Base-by-base conservation (phyloP, 2,888 invertebrate species). In the Clunio marinus region DNA sequence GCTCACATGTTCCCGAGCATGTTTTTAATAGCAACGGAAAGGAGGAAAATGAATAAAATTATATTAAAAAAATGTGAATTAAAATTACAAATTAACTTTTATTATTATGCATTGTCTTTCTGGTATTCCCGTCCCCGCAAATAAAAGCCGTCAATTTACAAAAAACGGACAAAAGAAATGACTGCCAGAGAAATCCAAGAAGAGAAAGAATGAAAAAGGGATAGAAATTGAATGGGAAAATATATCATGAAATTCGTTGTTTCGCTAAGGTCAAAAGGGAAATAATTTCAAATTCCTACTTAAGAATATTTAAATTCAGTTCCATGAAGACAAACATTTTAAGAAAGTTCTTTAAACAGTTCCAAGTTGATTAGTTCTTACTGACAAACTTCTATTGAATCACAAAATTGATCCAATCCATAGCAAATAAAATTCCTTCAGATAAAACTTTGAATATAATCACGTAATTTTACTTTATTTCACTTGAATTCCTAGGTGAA, bases 1-100 rank as follows among this genome's bases (percentile, higher is more conserved):
- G 17, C 22, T 51, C 51, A 41, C 51, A 51, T 51, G 51, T 51
- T 17, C n/a, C 51, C 51, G n/a, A 51, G 20, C n/a, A n/a, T n/a
- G n/a, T n/a, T n/a, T n/a, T n/a, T n/a, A 51, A 51, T 13, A 51
- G 22, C 17, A 51, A 51, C 51, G 51, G 51, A 51, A 51, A 51
- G 51, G 51, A 51, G 51, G 22, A 15, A 17, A 22, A 51, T 51
- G 51, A 51, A 51, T 51, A 51, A 51, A 51, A 22, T 51, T 51
- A 51, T 51, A 22, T 22, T 20, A 13, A 51, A 51, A 45, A 51
- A 51, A 3, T 51, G 51, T 51, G 22, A 51, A 51, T 51, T 51
- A 51, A 51, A 51, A 51, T 51, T 51, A 51, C 51, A 51, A 51
- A 51, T 51, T 51, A 51, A 51, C 51, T 51, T 51, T 51, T 51